Conservation (phyloP, 2,797 vertebrate species). For the Numenius phaeopus region DNA sequence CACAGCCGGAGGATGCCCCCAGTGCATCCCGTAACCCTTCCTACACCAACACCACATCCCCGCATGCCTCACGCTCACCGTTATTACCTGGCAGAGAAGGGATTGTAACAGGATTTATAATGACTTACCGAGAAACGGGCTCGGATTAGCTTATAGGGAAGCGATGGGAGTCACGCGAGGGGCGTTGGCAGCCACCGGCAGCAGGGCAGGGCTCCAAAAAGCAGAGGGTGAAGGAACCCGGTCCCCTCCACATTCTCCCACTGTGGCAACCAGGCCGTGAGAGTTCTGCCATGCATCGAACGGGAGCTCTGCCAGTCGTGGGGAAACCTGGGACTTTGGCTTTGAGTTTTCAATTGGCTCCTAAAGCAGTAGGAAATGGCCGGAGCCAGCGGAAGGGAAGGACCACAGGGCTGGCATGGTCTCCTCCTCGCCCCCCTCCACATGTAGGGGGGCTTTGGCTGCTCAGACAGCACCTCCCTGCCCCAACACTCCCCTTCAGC, state of each 20-base stretch:
- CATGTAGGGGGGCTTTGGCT: background rate
- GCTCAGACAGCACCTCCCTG: background rate
- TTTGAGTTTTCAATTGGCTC: background rate
- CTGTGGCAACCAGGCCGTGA: rapidly evolving
- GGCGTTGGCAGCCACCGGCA: background rate
- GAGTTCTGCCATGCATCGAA: background rate
- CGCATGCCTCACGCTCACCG: rapidly evolving
- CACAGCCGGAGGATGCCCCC: background rate
- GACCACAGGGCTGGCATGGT: rapidly evolving
- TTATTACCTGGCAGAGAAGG: background rate
- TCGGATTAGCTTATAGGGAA: background rate
- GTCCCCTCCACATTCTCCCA: background rate
- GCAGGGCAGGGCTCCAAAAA: background rate
- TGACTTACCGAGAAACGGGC: background rate
- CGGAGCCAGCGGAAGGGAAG: rapidly evolving
- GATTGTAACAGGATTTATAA: background rate
- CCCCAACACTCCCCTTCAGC: background rate
- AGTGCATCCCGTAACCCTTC: background rate
- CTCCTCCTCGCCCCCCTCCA: background rate
- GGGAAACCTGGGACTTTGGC: background rate
- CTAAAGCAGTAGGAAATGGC: background rate
- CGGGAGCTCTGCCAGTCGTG: background rate
- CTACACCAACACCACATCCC: background rate
- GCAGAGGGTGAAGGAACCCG: rapidly evolving
- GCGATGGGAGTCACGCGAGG: background rate